Base-by-base conservation (phyloP, 92 coral and sea anemone genomes). In the Porites lobata region DNA sequence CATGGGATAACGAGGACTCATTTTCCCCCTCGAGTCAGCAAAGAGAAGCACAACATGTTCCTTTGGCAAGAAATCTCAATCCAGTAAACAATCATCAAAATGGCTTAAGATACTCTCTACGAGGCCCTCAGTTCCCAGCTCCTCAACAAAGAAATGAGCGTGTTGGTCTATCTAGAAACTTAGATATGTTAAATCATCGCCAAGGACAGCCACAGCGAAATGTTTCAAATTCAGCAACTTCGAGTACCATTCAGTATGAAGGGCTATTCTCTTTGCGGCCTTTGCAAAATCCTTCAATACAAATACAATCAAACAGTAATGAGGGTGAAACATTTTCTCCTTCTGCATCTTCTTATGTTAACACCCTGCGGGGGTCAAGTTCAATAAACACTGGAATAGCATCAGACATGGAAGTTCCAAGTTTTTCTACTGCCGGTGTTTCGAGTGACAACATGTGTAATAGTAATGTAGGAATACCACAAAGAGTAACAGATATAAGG, bases 1-100 rank as follows among this genome's bases (percentile, higher is more conserved):
- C 89, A 24, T 90, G 93, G 88, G 82, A 73, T 52, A 93, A 89
- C 86, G 92, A 85, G 8, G 86, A 87, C 15, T 11, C 69, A 77
- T 59, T 80, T 24, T 18, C 79, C n/a, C 71, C 52, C 3, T 51
- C 66, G n/a, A 85, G 47, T 63, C 88, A 62, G 19, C 89, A 32
- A 20, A 57, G 83, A 18, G 86, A 64, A 73, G 11, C 79, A 52
- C 81, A 71, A 62, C 19, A 21, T 24, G 15, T 73, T 72, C 76
- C 82, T 76, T 21, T 51, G 0, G 38, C 72, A 38, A 71, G 87
- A 72, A 59, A 73, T 21, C 54, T 17, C 61, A 32, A 50, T 62
- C 4, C 80, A 62, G n/a, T 59, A 8, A 52, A 47, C 61, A 43
- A 51, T 10, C 62, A 54, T 75, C 59, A 19, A 59, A 75, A 84